Percentiles rank a stretch among this genome's conserved stretches.
Evolutionary conservation across 2,888 invertebrate species (phyloP).

Genomic region (Octonoba sinensis): DNA sequence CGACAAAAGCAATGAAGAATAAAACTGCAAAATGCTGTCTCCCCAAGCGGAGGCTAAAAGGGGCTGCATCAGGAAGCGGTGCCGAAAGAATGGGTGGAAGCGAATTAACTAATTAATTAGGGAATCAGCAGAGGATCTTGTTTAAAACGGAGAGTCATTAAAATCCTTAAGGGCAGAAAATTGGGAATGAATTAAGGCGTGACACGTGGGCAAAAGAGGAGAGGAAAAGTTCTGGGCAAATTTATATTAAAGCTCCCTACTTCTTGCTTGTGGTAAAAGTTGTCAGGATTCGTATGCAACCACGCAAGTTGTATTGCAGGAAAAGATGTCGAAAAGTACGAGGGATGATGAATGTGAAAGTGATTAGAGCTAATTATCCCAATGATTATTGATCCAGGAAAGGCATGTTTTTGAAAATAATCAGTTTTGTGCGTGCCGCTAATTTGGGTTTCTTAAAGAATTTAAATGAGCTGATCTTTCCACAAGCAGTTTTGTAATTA

Average conservation of each 20-base stretch:
- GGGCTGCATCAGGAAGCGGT: conserved; percentile 8
- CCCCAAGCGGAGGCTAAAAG: not conserved
- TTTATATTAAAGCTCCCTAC: conserved; percentile 47
- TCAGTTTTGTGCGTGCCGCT: too few species aligned
- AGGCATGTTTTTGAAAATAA: too few species aligned
- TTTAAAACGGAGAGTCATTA: conserved; percentile 61
- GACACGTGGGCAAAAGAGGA: conserved; percentile 44
- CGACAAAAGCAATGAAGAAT: conserved; percentile 27
- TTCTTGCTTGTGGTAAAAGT: conserved; percentile 28
- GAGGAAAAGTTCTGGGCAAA: conserved; percentile 50
- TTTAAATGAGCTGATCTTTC: too few species aligned
- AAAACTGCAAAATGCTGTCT: conserved; percentile 27
- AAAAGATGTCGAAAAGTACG: too few species aligned
- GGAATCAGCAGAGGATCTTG: conserved; percentile 63
- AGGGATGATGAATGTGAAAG: too few species aligned
- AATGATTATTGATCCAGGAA: too few species aligned
- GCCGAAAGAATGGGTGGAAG: conserved; percentile 31
- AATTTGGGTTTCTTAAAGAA: too few species aligned
- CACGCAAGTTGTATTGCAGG: too few species aligned
- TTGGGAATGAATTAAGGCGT: conserved; percentile 60
- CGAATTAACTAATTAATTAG: conserved; percentile 65
- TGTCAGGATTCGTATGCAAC: conserved; percentile 14
- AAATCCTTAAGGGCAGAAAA: conserved; percentile 63
- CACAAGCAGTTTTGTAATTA: too few species aligned
- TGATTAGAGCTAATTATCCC: too few species aligned